phyloP scores from a whole-genome alignment of 1,140 invertebrate species.

The Drosophila subpulchrella region DNA sequence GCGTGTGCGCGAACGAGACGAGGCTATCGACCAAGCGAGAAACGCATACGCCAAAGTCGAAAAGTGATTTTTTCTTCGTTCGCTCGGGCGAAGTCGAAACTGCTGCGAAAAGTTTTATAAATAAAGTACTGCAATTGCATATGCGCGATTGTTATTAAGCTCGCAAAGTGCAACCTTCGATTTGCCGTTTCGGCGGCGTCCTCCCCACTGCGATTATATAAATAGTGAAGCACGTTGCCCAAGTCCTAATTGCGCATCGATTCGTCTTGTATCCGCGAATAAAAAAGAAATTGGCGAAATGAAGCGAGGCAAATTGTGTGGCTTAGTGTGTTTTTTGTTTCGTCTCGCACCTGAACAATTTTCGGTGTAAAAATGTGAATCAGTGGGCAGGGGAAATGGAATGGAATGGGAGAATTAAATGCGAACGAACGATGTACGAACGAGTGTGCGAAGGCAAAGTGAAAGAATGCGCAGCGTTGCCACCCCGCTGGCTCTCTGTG shows the following conservation, averaged over 20 bases:
- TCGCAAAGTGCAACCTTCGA: slow-evolving; percentile 27
- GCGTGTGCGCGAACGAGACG: slow-evolving; percentile 42
- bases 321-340: slow-evolving; percentile 29
- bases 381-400: slow-evolving; percentile 47
- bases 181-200: slow-evolving; percentile 29
- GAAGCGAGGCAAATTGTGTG: slow-evolving; percentile 23
- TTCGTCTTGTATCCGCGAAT: slow-evolving; percentile 42
- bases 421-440: slow-evolving; percentile 68
- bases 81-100: slow-evolving; percentile 82
- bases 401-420: slow-evolving; percentile 61
- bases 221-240: slow-evolving; percentile 64
- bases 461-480: slow-evolving; percentile 77
- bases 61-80: slow-evolving; percentile 79
- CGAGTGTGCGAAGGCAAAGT: slow-evolving; percentile 76
- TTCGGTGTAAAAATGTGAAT: slow-evolving; percentile 68
- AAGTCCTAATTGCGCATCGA: slow-evolving; percentile 75
- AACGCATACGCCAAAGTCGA: slow-evolving; percentile 59
- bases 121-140: slow-evolving; percentile 58
- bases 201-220: slow-evolving; percentile 64
- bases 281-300: slow-evolving; percentile 19
- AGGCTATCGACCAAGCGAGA: slow-evolving; percentile 49
- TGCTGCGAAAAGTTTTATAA: slow-evolving; percentile 76
- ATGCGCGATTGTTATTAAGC: slow-evolving; percentile 35
- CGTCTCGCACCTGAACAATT: slow-evolving; percentile 30
- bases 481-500: slow-evolving; percentile 40